Base-by-base conservation (phyloP, 2,113 vertebrate genomes). In the Athene cunicularia region DNA sequence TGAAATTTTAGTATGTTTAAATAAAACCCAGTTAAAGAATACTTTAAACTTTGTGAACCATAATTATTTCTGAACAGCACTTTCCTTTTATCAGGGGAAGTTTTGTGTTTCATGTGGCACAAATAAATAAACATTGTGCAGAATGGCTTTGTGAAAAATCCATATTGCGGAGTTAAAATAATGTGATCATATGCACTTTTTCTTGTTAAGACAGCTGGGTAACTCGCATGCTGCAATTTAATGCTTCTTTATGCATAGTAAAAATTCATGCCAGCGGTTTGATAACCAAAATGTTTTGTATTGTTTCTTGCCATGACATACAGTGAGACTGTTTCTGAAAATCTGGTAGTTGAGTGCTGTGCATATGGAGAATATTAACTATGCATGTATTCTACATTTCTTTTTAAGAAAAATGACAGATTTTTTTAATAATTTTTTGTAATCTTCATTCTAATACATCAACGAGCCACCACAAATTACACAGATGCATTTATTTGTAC, bases 191-290 rank as follows among this genome's bases (percentile, higher is more conserved):
- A 62, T 5, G 18, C 50, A 55, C 66, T 95, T 84, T 41, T 81
- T 88, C 81, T 70, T 90, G 58, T 93, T 82, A 85, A 85, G 90
- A 64, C 84, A 88, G 35, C 66, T 79, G 66, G 52, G 53, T 94
- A 95, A 60, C 59, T 94, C 5, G 0, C 70, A 47, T 26, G 33
- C 49, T 85, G 74, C 74, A 95, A 87, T 94, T 80, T 47, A 95
- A 55, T 93, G 66, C 60, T 87, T 76, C 71, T 91, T 84, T 86
- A 59, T 89, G 58, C 6, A 43, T 87, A 82, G 73, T 94, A 91
- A 95, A 94, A 92, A 90, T 84, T 76, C 89, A 24, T 91, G 53
- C 89, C 77, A 87, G 70, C 39, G 16, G 1, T 82, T 96, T 9
- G 0, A 79, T 93, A 93, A 63, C 70, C 83, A 70, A 13, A 87